Evolutionary conservation across 2,888 invertebrate species (phyloP).

Genomic region (Pseudoips prasinana): DNA sequence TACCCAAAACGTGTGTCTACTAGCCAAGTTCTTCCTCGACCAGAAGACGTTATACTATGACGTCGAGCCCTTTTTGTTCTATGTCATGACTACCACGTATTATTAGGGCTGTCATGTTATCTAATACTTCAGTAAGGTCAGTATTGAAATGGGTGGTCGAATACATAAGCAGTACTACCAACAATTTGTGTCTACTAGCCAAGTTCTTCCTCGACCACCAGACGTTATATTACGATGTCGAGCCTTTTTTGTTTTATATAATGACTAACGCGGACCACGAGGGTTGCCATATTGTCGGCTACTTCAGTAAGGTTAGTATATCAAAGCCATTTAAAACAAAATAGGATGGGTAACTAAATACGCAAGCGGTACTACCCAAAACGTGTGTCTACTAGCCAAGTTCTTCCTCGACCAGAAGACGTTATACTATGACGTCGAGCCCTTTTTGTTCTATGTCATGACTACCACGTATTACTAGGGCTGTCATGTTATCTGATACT

Average conservation of each 20-base stretch:
- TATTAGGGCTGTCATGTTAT: conserved; percentile 96
- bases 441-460: conserved; percentile 99
- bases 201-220: no score
- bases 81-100: conserved; percentile 98
- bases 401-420: conserved; percentile 99
- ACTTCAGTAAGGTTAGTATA: conserved; percentile 98
- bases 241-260: conserved; percentile 99
- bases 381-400: conserved; percentile 97
- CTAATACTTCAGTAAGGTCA: conserved; percentile 99
- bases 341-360: no score
- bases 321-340: no score
- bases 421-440: conserved; percentile 98
- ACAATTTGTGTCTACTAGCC: conserved; percentile 97
- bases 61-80: conserved; percentile 99
- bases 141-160: no score
- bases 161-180: no score
- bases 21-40: conserved; percentile 99
- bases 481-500: conserved; percentile 98
- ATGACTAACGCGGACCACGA: conserved; percentile 96
- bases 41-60: conserved; percentile 99
- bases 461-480: conserved; percentile 95
- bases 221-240: conserved; percentile 98
- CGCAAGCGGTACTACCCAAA: conserved; percentile 99
- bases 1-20: conserved; percentile 98
- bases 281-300: conserved; percentile 97